Base-by-base conservation (phyloP, 2,888 invertebrate species). In the Thyatira batis region DNA sequence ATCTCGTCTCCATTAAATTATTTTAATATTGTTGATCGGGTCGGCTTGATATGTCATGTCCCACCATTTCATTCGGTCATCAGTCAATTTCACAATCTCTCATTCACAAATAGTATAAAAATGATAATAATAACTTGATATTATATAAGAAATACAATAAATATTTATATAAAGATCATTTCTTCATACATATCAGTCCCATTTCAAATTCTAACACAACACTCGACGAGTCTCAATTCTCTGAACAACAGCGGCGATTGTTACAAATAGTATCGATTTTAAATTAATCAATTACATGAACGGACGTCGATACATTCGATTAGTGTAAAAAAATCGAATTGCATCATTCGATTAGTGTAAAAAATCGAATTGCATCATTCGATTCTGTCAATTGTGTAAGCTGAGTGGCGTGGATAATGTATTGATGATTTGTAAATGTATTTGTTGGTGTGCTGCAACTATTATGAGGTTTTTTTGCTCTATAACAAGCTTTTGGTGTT, bases 311-410 rank as follows among this genome's bases (percentile, higher is more conserved):
- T n/a, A n/a, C n/a, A n/a, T n/a, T n/a, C 20, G 48, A 48, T 17
- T 57, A 53, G 52, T 57, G 53, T 60, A n/a, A 46, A 44, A 58
- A 51, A 63, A 57, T 60, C 60, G 60, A 49, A 51, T 39, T 57
- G 49, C 33, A 51, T 27, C 48, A 10, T 44, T 43, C 54, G 53
- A 60, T 60, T 57, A 53, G 52, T 57, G 53, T 60, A 46, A 44
- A 58, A 51, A 63, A 57, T 60, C 60, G 60, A 49, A 51, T 39
- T 57, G 49, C 33, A 51, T 55, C 43, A 54, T 51, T 61, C 52
- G 54, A 56, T 53, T 55, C 51, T 49, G 50, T 17, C 27, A 45
- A 53, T 50, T 53, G 30, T 48, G 48, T 20, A n/a, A 50, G 33
- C 28, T 54, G 50, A 54, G 52, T 51, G 4, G 8, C 39, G 39